Percentiles rank a stretch among this genome's conserved stretches.
Evolutionary conservation across 1,140 invertebrate genomes (phyloP).

Genomic region (Temnothorax curvispinosus): DNA sequence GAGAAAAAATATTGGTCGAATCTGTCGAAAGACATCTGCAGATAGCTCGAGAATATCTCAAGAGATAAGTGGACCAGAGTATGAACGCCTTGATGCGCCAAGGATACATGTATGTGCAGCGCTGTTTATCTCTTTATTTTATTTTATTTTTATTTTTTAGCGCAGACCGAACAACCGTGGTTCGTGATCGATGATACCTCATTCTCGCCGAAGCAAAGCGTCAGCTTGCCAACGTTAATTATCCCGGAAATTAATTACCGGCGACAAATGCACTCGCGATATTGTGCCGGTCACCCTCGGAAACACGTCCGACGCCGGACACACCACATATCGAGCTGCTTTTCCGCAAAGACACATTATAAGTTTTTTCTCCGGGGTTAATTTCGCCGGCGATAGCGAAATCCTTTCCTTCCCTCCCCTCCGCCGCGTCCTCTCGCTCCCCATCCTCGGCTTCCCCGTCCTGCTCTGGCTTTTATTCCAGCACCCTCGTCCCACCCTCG

Average conservation of each 20-base stretch:
- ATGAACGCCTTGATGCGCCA: background rate
- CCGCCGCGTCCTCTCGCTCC: background rate
- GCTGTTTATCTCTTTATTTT: background rate
- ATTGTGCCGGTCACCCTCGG: constrained; percentile 26
- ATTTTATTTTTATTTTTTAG: constrained; percentile 21
- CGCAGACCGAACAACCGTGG: background rate
- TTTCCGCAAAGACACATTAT: constrained; percentile 80
- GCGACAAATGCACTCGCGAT: constrained; percentile 56
- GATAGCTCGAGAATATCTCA: constrained; percentile 4
- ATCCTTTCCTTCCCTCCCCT: constrained; percentile 61
- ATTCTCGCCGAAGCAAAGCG: constrained; percentile 33
- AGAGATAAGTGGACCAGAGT: background rate
- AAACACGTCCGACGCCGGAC: constrained; percentile 31
- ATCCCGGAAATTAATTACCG: constrained; percentile 74
- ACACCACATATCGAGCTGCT: constrained; percentile 66
- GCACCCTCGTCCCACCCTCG: constrained; percentile 63
- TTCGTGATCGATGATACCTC: constrained; percentile 42
- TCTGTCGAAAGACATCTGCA: background rate
- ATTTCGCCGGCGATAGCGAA: constrained; percentile 77
- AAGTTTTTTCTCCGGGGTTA: constrained; percentile 80
- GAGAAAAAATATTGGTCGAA: background rate
- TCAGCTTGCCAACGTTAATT: constrained; percentile 69
- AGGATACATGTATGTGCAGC: background rate
- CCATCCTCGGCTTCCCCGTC: constrained; percentile 62
- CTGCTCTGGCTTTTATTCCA: constrained; percentile 66